Evolutionary conservation across 2,888 invertebrate genomes (phyloP).

Genomic region (Ametastegia equiseti): DNA sequence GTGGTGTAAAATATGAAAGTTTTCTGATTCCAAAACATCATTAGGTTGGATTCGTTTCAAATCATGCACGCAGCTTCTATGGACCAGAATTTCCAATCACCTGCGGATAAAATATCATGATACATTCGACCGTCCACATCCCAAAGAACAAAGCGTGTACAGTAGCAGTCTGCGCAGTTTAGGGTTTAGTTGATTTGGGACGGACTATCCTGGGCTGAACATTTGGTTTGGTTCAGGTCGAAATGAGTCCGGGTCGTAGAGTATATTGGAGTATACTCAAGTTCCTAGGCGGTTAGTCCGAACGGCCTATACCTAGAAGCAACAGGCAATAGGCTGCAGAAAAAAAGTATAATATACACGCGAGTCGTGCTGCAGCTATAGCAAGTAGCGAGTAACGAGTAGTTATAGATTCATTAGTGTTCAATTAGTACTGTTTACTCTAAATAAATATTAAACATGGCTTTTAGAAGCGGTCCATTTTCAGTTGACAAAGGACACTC

Average conservation of each 20-base stretch:
- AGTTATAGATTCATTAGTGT: slow-evolving; percentile 70
- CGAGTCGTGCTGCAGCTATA: neutral
- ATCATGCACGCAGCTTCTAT: no score
- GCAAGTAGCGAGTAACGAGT: slow-evolving; percentile 43
- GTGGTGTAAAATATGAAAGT: no score
- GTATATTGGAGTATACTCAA: slow-evolving; percentile 11
- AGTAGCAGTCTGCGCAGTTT: slow-evolving; percentile 36
- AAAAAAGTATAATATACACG: neutral
- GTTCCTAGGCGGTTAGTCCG: slow-evolving; percentile 1
- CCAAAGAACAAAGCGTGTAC: slow-evolving; percentile 21
- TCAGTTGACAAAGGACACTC: slow-evolving; percentile 69
- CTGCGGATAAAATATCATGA: neutral
- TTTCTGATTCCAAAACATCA: no score
- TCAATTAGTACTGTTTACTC: slow-evolving; percentile 73
- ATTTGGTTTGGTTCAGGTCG: slow-evolving; percentile 14
- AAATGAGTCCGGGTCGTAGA: slow-evolving; percentile 27
- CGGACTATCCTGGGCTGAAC: slow-evolving; percentile 3
- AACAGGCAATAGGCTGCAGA: neutral
- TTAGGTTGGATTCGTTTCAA: no score
- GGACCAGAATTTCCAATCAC: neutral
- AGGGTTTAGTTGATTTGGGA: slow-evolving; percentile 31
- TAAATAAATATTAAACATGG: slow-evolving; percentile 66
- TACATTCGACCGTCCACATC: neutral
- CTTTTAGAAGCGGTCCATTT: slow-evolving; percentile 59
- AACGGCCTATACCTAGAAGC: neutral